A percentile compares a stretch with the other conserved stretches of the same genome.
phyloP scores from a whole-genome alignment of 1,140 invertebrate genomes.

The Halotydeus destructor region DNA sequence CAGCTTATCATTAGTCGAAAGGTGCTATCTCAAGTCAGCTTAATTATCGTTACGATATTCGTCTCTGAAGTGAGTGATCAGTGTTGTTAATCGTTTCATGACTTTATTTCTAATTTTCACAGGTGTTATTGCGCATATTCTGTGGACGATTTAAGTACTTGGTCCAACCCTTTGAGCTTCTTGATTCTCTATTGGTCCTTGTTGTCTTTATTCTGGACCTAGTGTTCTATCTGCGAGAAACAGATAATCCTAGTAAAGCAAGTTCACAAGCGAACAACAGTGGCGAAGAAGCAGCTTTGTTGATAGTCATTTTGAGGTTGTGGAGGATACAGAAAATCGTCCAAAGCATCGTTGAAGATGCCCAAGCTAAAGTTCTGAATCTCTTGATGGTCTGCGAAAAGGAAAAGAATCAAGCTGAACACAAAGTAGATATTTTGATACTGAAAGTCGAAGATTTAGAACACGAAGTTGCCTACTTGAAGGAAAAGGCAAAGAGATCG shows the following conservation, averaged over 20 bases:
- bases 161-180: slow-evolving; percentile 18
- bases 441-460: slow-evolving; percentile 20
- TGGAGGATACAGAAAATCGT: slow-evolving; percentile 24
- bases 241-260: too few species aligned
- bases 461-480: slow-evolving; percentile 19
- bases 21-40: slow-evolving; percentile 10
- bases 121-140: slow-evolving; percentile 14
- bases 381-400: slow-evolving; percentile 14
- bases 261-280: slow-evolving; percentile 7
- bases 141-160: slow-evolving; percentile 15
- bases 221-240: slow-evolving; percentile 19
- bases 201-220: slow-evolving; percentile 24
- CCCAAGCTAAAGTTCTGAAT: slow-evolving; percentile 13
- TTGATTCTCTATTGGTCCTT: slow-evolving; percentile 25
- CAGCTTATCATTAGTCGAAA: slow-evolving; percentile 11
- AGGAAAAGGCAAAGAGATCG: slow-evolving; percentile 18
- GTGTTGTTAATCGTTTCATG: not conserved
- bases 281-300: slow-evolving; percentile 13
- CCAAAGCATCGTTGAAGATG: slow-evolving; percentile 20
- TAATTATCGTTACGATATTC: slow-evolving; percentile 13
- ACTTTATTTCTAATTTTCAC: not conserved
- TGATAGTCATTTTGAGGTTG: slow-evolving; percentile 22
- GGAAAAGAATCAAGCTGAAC: slow-evolving; percentile 18
- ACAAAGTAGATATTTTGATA: slow-evolving; percentile 18
- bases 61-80: slow-evolving; percentile 13